Percentiles rank a stretch among this genome's conserved stretches.
These are phyloP conservation scores for Columba janthina DNA, from an alignment of 2,113 vertebrate species.

Conservation along the genomic window DNA sequence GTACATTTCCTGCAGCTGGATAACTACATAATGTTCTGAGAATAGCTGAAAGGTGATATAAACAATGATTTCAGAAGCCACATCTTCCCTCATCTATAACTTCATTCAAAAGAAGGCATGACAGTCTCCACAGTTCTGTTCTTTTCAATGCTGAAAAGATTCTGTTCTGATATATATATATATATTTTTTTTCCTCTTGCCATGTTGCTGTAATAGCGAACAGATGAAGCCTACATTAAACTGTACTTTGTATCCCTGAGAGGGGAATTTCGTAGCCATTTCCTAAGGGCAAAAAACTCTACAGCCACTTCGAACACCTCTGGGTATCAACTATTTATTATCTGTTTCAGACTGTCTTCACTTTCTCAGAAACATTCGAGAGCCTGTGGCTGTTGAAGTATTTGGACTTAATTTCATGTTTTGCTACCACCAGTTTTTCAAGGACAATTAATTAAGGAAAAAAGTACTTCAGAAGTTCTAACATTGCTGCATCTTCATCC, in stretches of 20 bases:
- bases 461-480: background rate
- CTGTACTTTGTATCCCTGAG: background rate
- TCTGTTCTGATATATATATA: background rate
- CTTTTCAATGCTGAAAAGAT: background rate
- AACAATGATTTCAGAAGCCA: background rate
- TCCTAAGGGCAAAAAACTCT: background rate
- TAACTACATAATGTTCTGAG: background rate
- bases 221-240: background rate
- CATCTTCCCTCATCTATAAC: background rate
- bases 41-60: background rate
- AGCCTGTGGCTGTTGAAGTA: background rate
- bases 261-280: background rate
- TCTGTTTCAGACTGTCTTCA: background rate
- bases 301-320: background rate
- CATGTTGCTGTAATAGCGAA: background rate
- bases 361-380: background rate
- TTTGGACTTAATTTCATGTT: background rate
- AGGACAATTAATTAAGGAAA: background rate
- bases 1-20: background rate
- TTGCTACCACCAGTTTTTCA: background rate
- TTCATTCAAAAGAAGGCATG: background rate
- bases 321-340: background rate
- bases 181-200: background rate
- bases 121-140: background rate
- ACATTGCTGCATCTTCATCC: background rate